phyloP scores from a whole-genome alignment of 2,888 invertebrate species.

The Aproaerema taeniolella region DNA sequence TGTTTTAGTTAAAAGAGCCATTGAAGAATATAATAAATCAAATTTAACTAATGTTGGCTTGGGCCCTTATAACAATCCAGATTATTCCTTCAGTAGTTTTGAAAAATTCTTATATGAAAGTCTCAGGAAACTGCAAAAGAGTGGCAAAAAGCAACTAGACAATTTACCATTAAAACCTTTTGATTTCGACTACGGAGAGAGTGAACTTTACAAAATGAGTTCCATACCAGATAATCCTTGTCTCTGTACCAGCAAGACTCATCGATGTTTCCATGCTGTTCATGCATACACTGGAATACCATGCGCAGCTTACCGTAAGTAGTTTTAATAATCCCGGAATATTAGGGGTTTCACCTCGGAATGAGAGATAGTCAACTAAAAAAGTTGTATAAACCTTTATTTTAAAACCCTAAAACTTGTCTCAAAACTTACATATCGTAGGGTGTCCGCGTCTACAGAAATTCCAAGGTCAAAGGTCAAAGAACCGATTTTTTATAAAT shows the following conservation, averaged over 20 bases:
- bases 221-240: conserved; percentile 84
- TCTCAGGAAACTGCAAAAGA: conserved; percentile 85
- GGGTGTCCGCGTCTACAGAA: too few species aligned
- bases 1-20: conserved; percentile 90
- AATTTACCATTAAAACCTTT: conserved; percentile 76
- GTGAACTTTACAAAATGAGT: conserved; percentile 79
- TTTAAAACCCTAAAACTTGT: too few species aligned
- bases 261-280: conserved; percentile 92
- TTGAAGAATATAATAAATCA: conserved; percentile 89
- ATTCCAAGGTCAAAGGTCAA: too few species aligned
- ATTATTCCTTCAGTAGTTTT: conserved; percentile 85
- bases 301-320: conserved; percentile 91
- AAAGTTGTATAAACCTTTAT: too few species aligned
- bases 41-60: conserved; percentile 81
- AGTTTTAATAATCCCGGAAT: not conserved
- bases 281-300: conserved; percentile 95
- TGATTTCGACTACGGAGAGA: conserved; percentile 72
- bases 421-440: too few species aligned
- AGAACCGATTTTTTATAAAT: not conserved
- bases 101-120: conserved; percentile 94
- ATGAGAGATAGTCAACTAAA: too few species aligned
- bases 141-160: conserved; percentile 80
- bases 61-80: conserved; percentile 80
- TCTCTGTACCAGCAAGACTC: conserved; percentile 90
- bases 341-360: not conserved